phyloP scores from a whole-genome alignment of 2,888 invertebrate genomes.

The Caradrina clavipalpis region DNA sequence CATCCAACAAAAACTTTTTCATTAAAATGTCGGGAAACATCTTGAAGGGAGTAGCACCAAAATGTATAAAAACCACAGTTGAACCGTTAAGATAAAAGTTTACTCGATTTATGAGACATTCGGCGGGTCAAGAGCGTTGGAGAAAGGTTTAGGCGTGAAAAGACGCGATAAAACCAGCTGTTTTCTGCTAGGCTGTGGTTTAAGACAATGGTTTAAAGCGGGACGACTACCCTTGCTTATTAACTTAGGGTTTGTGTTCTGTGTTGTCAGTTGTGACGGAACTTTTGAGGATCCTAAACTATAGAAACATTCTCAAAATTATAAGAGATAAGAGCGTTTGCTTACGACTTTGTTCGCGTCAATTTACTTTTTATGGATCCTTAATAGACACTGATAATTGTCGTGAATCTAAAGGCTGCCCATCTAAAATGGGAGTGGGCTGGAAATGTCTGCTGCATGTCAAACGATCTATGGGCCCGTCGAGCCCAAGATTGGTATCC shows the following conservation, averaged over 20 bases:
- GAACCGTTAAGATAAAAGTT: constrained; percentile 62
- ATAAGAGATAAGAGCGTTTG: too few relatives aligned
- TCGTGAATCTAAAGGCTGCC: too few relatives aligned
- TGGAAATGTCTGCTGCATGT: too few relatives aligned
- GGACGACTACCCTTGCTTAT: background rate
- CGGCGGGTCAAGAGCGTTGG: constrained; percentile 47
- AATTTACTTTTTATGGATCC: too few relatives aligned
- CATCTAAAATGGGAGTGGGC: too few relatives aligned
- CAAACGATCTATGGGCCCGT: too few relatives aligned
- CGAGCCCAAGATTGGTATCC: too few relatives aligned
- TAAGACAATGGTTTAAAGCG: constrained; percentile 25
- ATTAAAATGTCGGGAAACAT: constrained; percentile 54
- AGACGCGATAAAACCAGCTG: constrained; percentile 57
- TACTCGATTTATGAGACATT: constrained; percentile 61
- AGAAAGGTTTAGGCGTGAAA: constrained; percentile 49
- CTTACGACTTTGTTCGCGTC: too few relatives aligned
- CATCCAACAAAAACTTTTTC: constrained; percentile 52
- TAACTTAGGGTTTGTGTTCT: background rate
- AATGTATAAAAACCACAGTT: constrained; percentile 59
- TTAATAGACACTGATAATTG: too few relatives aligned
- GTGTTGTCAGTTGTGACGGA: background rate
- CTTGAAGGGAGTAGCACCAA: constrained; percentile 37
- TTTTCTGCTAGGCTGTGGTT: constrained; percentile 5
- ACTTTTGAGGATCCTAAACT: background rate
- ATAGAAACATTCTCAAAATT: background rate